Conservation (phyloP, 2,113 vertebrate genomes). For the Climacteris rufus region DNA sequence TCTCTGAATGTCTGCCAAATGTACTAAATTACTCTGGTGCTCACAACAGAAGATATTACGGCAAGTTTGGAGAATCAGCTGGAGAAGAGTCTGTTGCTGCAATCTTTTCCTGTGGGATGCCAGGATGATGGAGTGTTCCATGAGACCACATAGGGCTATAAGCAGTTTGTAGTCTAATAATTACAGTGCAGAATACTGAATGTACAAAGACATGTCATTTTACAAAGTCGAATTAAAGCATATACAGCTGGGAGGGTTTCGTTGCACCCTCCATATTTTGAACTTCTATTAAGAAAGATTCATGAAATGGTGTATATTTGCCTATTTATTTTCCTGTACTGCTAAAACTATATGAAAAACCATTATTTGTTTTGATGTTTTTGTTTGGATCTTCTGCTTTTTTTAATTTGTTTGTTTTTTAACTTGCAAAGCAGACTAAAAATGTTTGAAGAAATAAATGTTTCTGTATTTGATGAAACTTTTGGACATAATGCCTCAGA, state of each 20-base stretch:
- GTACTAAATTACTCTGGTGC: not conserved
- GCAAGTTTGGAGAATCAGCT: conserved; percentile 15
- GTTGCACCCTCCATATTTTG: not conserved
- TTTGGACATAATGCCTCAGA: not conserved
- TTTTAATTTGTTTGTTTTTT: too few species aligned
- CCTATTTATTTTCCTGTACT: not conserved
- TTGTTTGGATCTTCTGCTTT: not conserved
- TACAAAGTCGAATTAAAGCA: not conserved
- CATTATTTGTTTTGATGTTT: not conserved
- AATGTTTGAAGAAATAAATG: not conserved
- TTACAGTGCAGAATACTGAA: not conserved
- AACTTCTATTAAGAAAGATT: not conserved
- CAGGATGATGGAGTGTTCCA: not conserved
- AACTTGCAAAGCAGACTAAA: not conserved
- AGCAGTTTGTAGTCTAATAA: not conserved
- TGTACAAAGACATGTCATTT: not conserved
- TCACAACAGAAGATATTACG: not conserved
- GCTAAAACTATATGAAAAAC: not conserved
- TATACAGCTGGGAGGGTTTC: not conserved
- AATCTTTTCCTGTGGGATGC: not conserved
- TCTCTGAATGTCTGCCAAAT: not conserved
- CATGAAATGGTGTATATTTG: not conserved
- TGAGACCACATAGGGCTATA: not conserved
- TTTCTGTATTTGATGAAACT: not conserved
- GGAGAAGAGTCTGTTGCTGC: not conserved